These are phyloP conservation scores for Aphis gossypii DNA, from an alignment of 1,140 invertebrate species.

Conservation along the genomic window DNA sequence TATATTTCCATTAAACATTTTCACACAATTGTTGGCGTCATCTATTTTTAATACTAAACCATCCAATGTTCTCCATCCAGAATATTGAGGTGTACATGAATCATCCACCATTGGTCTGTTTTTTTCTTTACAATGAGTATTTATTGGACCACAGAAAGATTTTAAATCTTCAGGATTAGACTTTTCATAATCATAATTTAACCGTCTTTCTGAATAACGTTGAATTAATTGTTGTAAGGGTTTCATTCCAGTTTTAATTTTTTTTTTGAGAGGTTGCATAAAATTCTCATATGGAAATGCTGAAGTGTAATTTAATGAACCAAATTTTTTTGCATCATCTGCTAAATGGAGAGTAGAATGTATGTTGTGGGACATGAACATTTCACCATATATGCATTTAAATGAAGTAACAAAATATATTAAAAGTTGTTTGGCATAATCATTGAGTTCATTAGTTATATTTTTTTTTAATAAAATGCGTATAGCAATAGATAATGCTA, in stretches of 20 bases:
- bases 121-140: neutral
- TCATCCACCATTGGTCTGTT: neutral
- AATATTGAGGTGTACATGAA: neutral
- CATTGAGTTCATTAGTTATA: neutral
- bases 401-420: slow-evolving; percentile 14
- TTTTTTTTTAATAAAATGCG: neutral
- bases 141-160: neutral
- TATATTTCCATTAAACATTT: neutral
- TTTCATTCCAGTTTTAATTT: neutral
- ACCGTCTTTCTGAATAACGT: neutral
- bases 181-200: neutral
- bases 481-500: neutral
- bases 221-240: neutral
- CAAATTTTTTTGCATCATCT: neutral
- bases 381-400: neutral
- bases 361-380: neutral
- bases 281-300: slow-evolving; percentile 9
- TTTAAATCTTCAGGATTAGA: no score
- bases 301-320: neutral
- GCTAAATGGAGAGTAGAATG: neutral
- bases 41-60: neutral
- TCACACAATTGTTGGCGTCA: neutral
- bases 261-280: slow-evolving; percentile 35
- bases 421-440: slow-evolving; percentile 21
- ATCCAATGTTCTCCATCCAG: neutral